phyloP scores from a whole-genome alignment of 2,113 vertebrate genomes.

The Lutjanus erythropterus region DNA sequence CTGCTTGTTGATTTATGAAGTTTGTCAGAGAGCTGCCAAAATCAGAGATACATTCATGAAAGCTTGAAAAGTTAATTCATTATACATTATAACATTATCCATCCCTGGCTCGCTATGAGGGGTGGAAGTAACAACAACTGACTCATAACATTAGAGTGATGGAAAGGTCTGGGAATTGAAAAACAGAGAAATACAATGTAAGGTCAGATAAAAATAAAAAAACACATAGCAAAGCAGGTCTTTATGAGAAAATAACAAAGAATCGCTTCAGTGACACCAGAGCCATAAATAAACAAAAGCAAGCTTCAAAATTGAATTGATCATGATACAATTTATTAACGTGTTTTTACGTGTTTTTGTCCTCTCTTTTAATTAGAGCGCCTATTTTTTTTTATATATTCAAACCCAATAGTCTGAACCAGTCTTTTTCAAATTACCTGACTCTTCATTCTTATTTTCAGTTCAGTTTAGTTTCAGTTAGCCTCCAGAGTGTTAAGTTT shows the following conservation, averaged over 20 bases:
- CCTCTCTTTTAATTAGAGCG: neutral
- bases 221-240: neutral
- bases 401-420: neutral
- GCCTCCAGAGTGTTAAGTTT: too few species aligned
- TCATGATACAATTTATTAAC: constrained; percentile 4
- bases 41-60: constrained; percentile 41
- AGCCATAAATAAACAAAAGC: constrained; percentile 41
- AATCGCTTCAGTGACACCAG: constrained; percentile 18
- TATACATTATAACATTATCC: constrained; percentile 57
- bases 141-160: constrained; percentile 55
- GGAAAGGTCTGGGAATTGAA: constrained; percentile 41
- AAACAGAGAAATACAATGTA: neutral
- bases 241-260: constrained; percentile 10
- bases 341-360: neutral
- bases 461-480: too few species aligned
- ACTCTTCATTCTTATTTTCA: too few species aligned
- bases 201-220: neutral
- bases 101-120: neutral
- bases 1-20: constrained; percentile 54
- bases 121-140: constrained; percentile 39
- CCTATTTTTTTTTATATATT: neutral
- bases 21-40: constrained; percentile 60
- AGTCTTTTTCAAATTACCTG: neutral
- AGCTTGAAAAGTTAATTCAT: constrained; percentile 62
- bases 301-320: constrained; percentile 14